Conservation (phyloP, 2,888 invertebrate species). For the Diloba caeruleocephala region DNA sequence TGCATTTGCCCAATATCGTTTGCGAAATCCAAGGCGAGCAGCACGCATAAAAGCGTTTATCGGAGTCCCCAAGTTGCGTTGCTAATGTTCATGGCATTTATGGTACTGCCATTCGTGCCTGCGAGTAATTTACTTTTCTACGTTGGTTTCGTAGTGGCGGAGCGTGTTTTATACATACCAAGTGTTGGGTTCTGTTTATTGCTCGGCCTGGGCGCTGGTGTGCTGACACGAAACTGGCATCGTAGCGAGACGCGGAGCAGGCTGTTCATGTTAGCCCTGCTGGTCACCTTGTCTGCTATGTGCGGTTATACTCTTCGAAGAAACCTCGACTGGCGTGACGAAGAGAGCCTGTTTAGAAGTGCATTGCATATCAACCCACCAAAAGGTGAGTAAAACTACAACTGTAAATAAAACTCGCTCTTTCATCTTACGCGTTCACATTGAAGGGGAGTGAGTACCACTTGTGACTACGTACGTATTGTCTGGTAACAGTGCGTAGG, state of each 20-base stretch:
- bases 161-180: conserved; percentile 98
- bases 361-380: conserved; percentile 98
- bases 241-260: conserved; percentile 78
- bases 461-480: conserved; percentile 33
- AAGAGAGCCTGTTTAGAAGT: conserved; percentile 97
- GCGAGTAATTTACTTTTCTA: conserved; percentile 99
- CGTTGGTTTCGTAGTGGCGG: conserved; percentile 99
- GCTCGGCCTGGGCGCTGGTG: conserved; percentile 92
- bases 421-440: conserved; percentile 7
- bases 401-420: conserved; percentile 4
- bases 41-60: conserved; percentile 71
- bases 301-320: conserved; percentile 94
- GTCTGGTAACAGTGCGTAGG: conserved; percentile 44
- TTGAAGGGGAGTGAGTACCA: conserved; percentile 23
- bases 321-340: conserved; percentile 97
- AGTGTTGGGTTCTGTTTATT: conserved; percentile 98
- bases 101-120: conserved; percentile 97
- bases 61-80: conserved; percentile 81
- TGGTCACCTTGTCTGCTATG: conserved; percentile 91
- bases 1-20: conserved; percentile 78
- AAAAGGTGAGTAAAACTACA: conserved; percentile 92
- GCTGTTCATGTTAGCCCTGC: conserved; percentile 82
- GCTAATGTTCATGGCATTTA: conserved; percentile 92
- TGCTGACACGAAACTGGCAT: conserved; percentile 81
- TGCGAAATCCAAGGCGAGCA: conserved; percentile 70